These are phyloP conservation scores for Epistrophe eligans DNA, from an alignment of 2,888 invertebrate species.

Conservation along the genomic window DNA sequence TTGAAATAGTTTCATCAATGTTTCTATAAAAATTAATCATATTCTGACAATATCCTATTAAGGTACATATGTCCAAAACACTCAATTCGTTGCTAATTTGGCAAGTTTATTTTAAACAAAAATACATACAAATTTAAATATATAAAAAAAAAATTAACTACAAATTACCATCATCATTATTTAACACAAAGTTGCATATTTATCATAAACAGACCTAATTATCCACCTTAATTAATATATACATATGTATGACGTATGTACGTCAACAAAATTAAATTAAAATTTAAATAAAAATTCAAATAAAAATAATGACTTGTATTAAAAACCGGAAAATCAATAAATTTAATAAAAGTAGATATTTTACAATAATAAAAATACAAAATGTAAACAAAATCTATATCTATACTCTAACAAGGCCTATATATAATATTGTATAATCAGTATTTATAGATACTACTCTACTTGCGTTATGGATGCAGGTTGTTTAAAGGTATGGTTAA, in stretches of 20 bases:
- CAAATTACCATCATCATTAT: too few relatives aligned
- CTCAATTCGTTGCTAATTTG: not conserved
- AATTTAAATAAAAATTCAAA: not conserved
- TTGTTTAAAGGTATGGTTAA: too few relatives aligned
- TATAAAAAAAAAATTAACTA: too few relatives aligned
- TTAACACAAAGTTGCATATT: not conserved
- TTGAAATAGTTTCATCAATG: not conserved
- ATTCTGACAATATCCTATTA: not conserved
- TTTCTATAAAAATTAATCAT: not conserved
- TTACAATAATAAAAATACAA: not conserved
- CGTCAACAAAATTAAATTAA: not conserved
- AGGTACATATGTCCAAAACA: not conserved
- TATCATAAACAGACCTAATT: slow-evolving; percentile 2
- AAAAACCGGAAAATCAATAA: not conserved
- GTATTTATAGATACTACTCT: too few relatives aligned
- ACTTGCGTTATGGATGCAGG: too few relatives aligned
- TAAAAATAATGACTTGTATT: not conserved
- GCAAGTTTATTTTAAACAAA: too few relatives aligned
- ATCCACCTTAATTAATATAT: not conserved
- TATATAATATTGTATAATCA: too few relatives aligned
- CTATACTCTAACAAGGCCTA: too few relatives aligned
- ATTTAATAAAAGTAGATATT: not conserved
- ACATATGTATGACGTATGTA: too few relatives aligned
- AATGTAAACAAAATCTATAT: too few relatives aligned
- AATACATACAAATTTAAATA: too few relatives aligned